Conservation (phyloP, 2,797 vertebrate species). For the Scomberomorus guttatus region DNA sequence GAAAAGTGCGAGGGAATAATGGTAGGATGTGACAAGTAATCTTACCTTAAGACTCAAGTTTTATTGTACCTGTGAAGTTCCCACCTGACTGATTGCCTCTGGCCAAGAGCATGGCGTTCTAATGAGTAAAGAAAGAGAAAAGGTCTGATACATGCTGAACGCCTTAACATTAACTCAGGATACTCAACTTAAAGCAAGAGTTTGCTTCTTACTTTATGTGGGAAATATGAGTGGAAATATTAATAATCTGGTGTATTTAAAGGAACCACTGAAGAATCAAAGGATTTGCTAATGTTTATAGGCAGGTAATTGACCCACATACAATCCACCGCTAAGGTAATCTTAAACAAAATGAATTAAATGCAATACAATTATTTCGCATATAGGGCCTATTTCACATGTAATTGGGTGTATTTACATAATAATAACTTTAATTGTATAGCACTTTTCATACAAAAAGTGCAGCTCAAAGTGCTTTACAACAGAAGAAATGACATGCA, state of each 20-base stretch:
- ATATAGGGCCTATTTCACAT: neutral
- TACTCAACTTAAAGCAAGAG: neutral
- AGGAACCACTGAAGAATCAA: neutral
- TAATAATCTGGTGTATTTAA: neutral
- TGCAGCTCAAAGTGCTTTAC: too few relatives aligned
- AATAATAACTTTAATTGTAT: too few relatives aligned
- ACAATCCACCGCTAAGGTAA: neutral
- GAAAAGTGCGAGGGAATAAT: conserved; percentile 40
- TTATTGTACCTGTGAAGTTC: conserved; percentile 47
- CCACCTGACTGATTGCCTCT: conserved; percentile 49
- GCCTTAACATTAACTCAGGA: conserved; percentile 16
- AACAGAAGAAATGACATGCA: too few relatives aligned
- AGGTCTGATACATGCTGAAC: conserved; percentile 9
- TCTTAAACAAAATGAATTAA: neutral
- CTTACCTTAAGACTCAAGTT: conserved; percentile 57
- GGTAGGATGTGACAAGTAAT: conserved; percentile 50
- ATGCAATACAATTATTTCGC: neutral
- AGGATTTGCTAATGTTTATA: neutral
- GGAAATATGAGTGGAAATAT: neutral
- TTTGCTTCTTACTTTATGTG: neutral
- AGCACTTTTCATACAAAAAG: too few relatives aligned
- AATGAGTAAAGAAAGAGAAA: conserved; percentile 49
- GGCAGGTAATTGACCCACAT: neutral
- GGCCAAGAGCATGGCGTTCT: conserved; percentile 25
- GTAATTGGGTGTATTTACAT: neutral